Evolutionary conservation across 64 coral and sea anemone genomes (phyloP).

Genomic region (Hydrozoanthus tunicans): DNA sequence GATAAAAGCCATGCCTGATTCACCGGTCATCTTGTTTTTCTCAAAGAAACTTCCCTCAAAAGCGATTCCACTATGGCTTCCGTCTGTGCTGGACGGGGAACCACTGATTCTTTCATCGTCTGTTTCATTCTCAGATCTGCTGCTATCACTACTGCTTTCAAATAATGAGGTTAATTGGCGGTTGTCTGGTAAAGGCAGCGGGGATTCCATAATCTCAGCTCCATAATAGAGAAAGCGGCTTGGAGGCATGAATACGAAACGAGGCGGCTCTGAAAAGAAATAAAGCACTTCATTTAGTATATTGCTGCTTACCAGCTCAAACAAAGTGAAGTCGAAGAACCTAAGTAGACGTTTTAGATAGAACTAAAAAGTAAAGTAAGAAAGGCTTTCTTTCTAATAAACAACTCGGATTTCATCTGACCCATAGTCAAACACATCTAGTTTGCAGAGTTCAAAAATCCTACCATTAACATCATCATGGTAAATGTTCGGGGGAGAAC

Average conservation of each 20-base stretch:
- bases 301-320: too few species aligned
- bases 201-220: slow-evolving; percentile 53
- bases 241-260: slow-evolving; percentile 57
- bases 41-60: not conserved
- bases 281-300: not conserved
- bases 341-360: not conserved
- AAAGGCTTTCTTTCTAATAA: too few species aligned
- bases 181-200: slow-evolving; percentile 21
- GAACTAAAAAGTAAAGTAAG: not conserved
- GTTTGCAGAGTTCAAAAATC: not conserved
- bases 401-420: too few species aligned
- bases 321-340: too few species aligned
- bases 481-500: not conserved
- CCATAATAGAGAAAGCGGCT: slow-evolving; percentile 67
- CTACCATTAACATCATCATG: slow-evolving; percentile 30
- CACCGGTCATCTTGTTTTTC: not conserved
- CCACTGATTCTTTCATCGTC: not conserved
- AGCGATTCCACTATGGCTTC: not conserved
- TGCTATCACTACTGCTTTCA: slow-evolving; percentile 19
- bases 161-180: not conserved
- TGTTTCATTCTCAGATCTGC: slow-evolving; percentile 8
- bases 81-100: slow-evolving; percentile 2
- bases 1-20: slow-evolving; percentile 32
- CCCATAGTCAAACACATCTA: too few species aligned
- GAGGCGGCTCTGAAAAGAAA: slow-evolving; percentile 31